Evolutionary conservation across 23 tunicate species (phyloP).

Genomic region (Ascidia mentula): DNA sequence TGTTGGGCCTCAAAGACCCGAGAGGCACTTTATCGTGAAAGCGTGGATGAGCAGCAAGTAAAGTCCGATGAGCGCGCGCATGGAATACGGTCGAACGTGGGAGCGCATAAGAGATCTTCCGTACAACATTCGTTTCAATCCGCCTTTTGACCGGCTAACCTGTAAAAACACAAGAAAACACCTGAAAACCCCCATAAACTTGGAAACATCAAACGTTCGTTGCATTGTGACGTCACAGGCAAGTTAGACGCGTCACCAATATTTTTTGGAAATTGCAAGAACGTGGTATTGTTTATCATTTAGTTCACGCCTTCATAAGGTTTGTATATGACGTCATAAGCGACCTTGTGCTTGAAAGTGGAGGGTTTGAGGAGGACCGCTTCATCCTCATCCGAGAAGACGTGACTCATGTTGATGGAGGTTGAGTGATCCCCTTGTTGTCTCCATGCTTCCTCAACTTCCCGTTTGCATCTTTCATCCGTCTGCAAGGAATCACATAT

Average conservation of each 20-base stretch:
- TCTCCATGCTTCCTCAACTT: slow-evolving; percentile 28
- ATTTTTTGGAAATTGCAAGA: no score
- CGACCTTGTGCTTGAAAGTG: not conserved
- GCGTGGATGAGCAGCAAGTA: not conserved
- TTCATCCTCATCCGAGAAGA: not conserved
- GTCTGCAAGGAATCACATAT: no score
- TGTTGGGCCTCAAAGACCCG: not conserved
- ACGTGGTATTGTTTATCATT: no score
- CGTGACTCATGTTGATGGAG: slow-evolving; percentile 15
- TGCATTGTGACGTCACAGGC: not conserved
- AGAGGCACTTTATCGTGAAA: not conserved
- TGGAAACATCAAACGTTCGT: no score
- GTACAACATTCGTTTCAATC: not conserved
- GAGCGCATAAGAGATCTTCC: slow-evolving; percentile 4
- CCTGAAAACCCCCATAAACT: not conserved
- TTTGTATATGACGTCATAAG: no score
- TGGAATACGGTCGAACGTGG: not conserved
- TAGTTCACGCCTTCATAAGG: no score
- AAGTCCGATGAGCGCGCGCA: slow-evolving; percentile 1
- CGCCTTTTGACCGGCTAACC: not conserved
- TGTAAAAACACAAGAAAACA: not conserved
- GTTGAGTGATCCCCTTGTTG: not conserved
- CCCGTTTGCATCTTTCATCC: slow-evolving; percentile 33
- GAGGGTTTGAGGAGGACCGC: not conserved
- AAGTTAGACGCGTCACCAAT: not conserved